Percentiles rank a stretch among this genome's conserved stretches.
These are phyloP conservation scores for Todiramphus chloris DNA, from an alignment of 2,113 vertebrate species.

Conservation along the genomic window DNA sequence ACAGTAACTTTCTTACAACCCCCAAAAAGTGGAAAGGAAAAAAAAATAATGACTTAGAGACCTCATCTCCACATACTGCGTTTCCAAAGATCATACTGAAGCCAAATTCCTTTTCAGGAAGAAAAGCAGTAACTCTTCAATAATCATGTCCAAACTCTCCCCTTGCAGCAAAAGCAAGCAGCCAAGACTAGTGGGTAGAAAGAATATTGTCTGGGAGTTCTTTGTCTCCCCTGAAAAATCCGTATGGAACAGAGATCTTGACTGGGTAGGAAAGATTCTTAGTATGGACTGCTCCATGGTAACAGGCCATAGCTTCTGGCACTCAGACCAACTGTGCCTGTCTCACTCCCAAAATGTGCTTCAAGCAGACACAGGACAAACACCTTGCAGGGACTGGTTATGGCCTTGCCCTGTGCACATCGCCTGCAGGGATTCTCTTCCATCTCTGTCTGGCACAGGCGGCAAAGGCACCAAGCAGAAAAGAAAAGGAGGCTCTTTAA, in stretches of 20 bases:
- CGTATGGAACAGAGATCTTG: too few species aligned
- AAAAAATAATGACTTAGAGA: background rate
- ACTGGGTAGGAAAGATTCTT: too few species aligned
- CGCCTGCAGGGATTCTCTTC: rapidly evolving
- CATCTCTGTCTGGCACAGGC: rapidly evolving
- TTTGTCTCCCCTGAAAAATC: too few species aligned
- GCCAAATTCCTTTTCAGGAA: too few species aligned
- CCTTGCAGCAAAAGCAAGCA: rapidly evolving
- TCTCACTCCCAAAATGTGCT: too few species aligned
- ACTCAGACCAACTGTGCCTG: background rate
- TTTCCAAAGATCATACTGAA: background rate
- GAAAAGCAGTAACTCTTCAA: background rate
- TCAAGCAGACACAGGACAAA: too few species aligned
- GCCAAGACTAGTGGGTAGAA: too few species aligned
- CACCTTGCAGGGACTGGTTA: rapidly evolving
- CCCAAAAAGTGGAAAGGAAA: background rate
- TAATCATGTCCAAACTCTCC: background rate
- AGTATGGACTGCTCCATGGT: too few species aligned
- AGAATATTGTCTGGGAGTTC: too few species aligned
- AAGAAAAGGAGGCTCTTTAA: background rate
- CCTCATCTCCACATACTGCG: background rate
- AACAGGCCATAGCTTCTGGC: too few species aligned
- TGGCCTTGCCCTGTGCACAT: rapidly evolving
- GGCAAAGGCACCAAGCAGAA: too few species aligned
- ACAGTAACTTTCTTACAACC: background rate